These are phyloP conservation scores for Atta cephalotes DNA, from an alignment of 1,140 invertebrate genomes.

Conservation along the genomic window DNA sequence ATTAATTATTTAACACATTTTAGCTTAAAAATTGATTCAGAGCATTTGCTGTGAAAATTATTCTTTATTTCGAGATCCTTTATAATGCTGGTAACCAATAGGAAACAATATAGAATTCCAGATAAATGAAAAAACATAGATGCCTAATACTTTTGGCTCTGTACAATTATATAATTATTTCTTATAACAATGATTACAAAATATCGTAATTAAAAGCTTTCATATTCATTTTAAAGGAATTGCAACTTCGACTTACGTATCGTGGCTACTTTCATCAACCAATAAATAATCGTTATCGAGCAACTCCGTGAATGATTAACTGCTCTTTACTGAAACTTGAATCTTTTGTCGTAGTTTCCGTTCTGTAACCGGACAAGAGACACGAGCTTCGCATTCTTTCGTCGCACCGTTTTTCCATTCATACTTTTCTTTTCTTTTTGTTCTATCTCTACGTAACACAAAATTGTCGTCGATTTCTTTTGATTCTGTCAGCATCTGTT, in stretches of 20 bases:
- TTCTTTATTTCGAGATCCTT: too few relatives aligned
- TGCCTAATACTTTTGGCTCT: too few relatives aligned
- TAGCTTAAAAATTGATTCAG: too few relatives aligned
- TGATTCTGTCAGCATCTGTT: conserved; percentile 40
- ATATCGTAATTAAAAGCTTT: not conserved
- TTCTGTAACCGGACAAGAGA: conserved; percentile 69
- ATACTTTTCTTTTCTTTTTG: conserved; percentile 58
- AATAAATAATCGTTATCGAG: conserved; percentile 55
- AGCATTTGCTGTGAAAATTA: too few relatives aligned
- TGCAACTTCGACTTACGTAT: not conserved
- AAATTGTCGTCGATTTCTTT: conserved; percentile 43
- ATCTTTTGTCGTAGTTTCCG: conserved; percentile 21
- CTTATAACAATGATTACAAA: not conserved
- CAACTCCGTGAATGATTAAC: conserved; percentile 49
- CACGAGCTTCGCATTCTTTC: conserved; percentile 82
- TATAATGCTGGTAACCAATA: too few relatives aligned
- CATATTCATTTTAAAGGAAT: not conserved
- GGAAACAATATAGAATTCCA: too few relatives aligned
- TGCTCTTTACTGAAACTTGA: conserved; percentile 55
- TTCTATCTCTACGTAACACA: conserved; percentile 51
- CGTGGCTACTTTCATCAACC: not conserved
- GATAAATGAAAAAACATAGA: too few relatives aligned
- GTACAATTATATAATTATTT: not conserved
- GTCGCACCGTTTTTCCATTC: conserved; percentile 72
- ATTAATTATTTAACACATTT: too few relatives aligned